A percentile compares a stretch with the other conserved stretches of the same genome.
phyloP scores from a whole-genome alignment of 2,888 invertebrate species.

The Leptothorax acervorum region DNA sequence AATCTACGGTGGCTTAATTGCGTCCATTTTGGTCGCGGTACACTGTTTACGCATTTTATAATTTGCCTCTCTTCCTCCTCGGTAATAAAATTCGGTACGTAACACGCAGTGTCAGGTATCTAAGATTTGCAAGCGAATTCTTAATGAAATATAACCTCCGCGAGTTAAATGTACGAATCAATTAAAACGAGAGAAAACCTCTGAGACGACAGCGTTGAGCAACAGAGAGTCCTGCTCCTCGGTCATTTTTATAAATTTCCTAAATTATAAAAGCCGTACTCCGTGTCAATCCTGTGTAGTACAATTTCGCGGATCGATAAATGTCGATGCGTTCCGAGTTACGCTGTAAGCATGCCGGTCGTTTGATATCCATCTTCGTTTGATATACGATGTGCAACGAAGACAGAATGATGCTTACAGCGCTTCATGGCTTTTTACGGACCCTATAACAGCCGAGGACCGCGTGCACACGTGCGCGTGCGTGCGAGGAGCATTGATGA shows the following conservation, averaged over 20 bases:
- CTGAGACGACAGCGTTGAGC: slow-evolving; percentile 51
- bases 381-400: too few species aligned
- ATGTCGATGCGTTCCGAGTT: not conserved
- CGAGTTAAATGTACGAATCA: not conserved
- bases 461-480: slow-evolving; percentile 26
- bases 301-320: not conserved
- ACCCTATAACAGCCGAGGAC: slow-evolving; percentile 2
- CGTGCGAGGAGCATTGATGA: slow-evolving; percentile 1
- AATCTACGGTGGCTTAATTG: slow-evolving; percentile 95
- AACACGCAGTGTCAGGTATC: slow-evolving; percentile 90
- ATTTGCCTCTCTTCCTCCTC: slow-evolving; percentile 91
- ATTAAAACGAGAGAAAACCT: slow-evolving; percentile 59
- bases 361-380: too few species aligned
- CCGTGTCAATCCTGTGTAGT: not conserved
- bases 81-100: slow-evolving; percentile 95
- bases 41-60: slow-evolving; percentile 90
- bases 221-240: slow-evolving; percentile 24
- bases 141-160: slow-evolving; percentile 52
- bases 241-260: slow-evolving; percentile 49
- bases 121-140: slow-evolving; percentile 73
- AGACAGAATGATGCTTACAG: too few species aligned
- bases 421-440: too few species aligned
- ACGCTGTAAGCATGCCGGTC: too few species aligned
- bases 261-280: not conserved
- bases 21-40: slow-evolving; percentile 98